phyloP scores from a whole-genome alignment of 2,888 invertebrate genomes.

The Andricus curvator region DNA sequence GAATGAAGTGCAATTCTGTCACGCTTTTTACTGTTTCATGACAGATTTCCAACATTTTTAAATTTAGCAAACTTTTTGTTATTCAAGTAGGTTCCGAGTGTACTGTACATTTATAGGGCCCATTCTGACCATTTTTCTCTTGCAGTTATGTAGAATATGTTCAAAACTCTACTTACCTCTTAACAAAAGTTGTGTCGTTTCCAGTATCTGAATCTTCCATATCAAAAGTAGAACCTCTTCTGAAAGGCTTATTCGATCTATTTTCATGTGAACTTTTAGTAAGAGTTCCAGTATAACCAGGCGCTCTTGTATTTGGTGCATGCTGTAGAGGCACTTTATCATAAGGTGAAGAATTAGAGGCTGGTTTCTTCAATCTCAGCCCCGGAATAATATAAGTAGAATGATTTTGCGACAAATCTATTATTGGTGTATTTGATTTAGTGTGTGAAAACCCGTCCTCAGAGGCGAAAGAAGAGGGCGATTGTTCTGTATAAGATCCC shows the following conservation, averaged over 20 bases:
- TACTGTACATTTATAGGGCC: too few relatives aligned
- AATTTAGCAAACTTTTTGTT: too few relatives aligned
- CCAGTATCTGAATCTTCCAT: background rate
- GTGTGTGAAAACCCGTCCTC: slow-evolving; percentile 55
- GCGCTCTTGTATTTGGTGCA: slow-evolving; percentile 75
- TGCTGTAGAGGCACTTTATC: slow-evolving; percentile 76
- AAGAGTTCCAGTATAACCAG: slow-evolving; percentile 73
- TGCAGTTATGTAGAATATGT: too few relatives aligned
- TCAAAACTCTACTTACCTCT: background rate
- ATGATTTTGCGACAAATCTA: slow-evolving; percentile 59
- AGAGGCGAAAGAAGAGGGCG: slow-evolving; percentile 64
- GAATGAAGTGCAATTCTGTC: too few relatives aligned
- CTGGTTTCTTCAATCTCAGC: slow-evolving; percentile 66
- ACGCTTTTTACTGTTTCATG: too few relatives aligned
- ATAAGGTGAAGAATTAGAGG: slow-evolving; percentile 67
- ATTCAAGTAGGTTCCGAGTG: too few relatives aligned
- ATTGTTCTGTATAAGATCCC: slow-evolving; percentile 79
- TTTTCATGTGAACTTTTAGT: slow-evolving; percentile 62
- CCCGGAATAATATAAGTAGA: slow-evolving; percentile 63
- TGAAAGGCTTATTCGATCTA: slow-evolving; percentile 69
- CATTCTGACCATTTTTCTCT: too few relatives aligned
- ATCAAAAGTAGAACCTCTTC: slow-evolving; percentile 69
- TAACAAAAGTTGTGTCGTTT: background rate
- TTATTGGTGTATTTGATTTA: slow-evolving; percentile 52
- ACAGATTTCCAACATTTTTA: too few relatives aligned